Percentiles rank a stretch among this genome's conserved stretches.
These are phyloP conservation scores for Drosophila nikananu DNA, from an alignment of 1,140 invertebrate genomes.

Conservation along the genomic window DNA sequence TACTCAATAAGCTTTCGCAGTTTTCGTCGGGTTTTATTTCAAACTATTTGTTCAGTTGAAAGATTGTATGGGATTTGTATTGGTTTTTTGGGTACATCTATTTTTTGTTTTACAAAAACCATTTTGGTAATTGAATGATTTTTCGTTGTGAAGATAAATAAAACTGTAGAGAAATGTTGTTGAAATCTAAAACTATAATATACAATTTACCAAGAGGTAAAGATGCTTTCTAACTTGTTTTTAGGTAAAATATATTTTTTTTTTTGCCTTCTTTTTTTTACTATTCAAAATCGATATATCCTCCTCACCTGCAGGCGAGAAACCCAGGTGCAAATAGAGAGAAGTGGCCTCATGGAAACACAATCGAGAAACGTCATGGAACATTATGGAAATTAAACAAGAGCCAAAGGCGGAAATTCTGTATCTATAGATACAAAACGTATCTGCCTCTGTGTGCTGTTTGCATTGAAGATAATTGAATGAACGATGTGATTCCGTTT, in stretches of 20 bases:
- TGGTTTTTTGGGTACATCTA: neutral
- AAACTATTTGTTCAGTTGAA: slow-evolving; percentile 23
- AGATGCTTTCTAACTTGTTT: neutral
- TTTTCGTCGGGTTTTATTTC: slow-evolving; percentile 12
- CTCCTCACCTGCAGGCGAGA: neutral
- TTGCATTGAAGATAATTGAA: slow-evolving; percentile 64
- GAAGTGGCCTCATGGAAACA: slow-evolving; percentile 4
- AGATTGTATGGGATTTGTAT: slow-evolving; percentile 26
- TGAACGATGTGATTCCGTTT: slow-evolving; percentile 44
- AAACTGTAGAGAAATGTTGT: neutral
- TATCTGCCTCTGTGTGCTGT: slow-evolving; percentile 23
- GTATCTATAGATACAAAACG: slow-evolving; percentile 50
- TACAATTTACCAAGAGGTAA: no score
- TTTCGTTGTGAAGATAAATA: neutral
- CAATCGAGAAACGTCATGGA: slow-evolving; percentile 47
- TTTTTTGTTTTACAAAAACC: neutral
- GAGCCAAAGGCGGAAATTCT: slow-evolving; percentile 52
- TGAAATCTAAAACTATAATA: neutral
- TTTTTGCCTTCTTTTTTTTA: neutral
- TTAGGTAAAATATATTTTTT: neutral
- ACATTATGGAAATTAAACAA: slow-evolving; percentile 53
- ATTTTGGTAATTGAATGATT: slow-evolving; percentile 8
- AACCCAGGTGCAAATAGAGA: slow-evolving; percentile 4
- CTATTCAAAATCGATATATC: neutral
- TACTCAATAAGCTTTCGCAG: slow-evolving; percentile 19